Conservation (phyloP, 64 coral and sea anemone genomes). For the Dendronephthya gigantea region DNA sequence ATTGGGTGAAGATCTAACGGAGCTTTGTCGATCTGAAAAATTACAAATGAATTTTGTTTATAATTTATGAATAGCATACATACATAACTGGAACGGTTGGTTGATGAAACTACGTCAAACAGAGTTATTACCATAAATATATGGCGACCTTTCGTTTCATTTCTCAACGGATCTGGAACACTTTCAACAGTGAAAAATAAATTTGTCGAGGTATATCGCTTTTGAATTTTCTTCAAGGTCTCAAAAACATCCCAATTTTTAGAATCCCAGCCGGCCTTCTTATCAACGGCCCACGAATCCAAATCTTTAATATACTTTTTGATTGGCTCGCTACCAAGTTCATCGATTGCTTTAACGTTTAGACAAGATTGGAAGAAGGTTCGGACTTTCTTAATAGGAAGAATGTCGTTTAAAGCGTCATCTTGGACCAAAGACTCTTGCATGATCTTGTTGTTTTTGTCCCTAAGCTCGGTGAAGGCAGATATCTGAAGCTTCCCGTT, state of each 20-base stretch:
- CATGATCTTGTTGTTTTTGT: neutral
- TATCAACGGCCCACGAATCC: constrained; percentile 2
- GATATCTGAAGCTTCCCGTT: neutral
- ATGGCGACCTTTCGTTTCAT: neutral
- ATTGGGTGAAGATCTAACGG: neutral
- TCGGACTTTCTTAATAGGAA: constrained; percentile 1
- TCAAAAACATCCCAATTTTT: neutral
- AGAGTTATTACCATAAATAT: neutral
- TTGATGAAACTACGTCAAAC: neutral
- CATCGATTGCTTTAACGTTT: neutral
- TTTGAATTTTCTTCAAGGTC: constrained; percentile 6
- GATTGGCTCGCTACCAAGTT: neutral
- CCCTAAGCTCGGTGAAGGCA: neutral
- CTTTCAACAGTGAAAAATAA: neutral
- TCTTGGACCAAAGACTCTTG: neutral
- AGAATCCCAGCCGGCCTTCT: neutral
- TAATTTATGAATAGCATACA: no score
- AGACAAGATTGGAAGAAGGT: constrained; percentile 2
- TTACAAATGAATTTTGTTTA: no score
- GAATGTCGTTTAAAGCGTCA: neutral
- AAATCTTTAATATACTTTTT: neutral
- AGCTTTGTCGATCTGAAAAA: neutral
- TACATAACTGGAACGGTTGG: no score
- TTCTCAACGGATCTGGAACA: neutral
- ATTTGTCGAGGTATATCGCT: neutral